Percentiles rank a stretch among this genome's conserved stretches.
Conservation (phyloP, 2,797 vertebrate species). For the Coregonus sp. region DNA sequence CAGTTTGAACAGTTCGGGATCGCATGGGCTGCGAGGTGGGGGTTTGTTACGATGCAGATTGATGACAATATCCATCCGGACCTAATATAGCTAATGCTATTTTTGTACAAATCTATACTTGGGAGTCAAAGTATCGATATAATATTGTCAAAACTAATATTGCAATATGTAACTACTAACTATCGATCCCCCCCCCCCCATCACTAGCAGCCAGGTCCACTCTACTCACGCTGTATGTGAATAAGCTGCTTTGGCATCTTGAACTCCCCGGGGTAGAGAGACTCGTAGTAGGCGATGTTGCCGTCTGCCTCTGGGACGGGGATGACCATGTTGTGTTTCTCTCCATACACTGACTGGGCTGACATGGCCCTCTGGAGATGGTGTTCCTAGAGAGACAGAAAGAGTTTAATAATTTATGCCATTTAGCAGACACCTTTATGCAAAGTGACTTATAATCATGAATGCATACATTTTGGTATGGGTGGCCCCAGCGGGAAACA, state of each 20-base stretch:
- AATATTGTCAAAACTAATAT: too few species aligned
- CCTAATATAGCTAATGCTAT: too few species aligned
- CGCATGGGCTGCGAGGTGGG: too few species aligned
- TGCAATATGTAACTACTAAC: too few species aligned
- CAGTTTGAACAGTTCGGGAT: too few species aligned
- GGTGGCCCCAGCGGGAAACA: too few species aligned
- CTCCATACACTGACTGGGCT: conserved; percentile 90
- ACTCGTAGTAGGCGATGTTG: conserved; percentile 90
- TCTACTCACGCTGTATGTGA: conserved; percentile 91
- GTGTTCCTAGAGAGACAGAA: conserved; percentile 75
- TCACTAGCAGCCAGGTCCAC: not conserved
- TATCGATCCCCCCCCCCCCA: not conserved
- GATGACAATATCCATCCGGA: too few species aligned
- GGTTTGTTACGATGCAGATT: too few species aligned
- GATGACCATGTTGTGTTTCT: conserved; percentile 84
- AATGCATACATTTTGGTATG: too few species aligned
- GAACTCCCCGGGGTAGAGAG: conserved; percentile 89
- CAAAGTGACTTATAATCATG: not conserved
- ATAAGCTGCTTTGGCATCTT: conserved; percentile 95
- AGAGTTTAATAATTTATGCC: not conserved
- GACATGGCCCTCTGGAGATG: conserved; percentile 90
- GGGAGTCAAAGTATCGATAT: too few species aligned
- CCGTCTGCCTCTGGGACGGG: conserved; percentile 84
- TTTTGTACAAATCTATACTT: too few species aligned
- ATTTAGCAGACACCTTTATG: not conserved